These are phyloP conservation scores for Tetraneura akinire DNA, from an alignment of 1,140 invertebrate species.

Conservation along the genomic window DNA sequence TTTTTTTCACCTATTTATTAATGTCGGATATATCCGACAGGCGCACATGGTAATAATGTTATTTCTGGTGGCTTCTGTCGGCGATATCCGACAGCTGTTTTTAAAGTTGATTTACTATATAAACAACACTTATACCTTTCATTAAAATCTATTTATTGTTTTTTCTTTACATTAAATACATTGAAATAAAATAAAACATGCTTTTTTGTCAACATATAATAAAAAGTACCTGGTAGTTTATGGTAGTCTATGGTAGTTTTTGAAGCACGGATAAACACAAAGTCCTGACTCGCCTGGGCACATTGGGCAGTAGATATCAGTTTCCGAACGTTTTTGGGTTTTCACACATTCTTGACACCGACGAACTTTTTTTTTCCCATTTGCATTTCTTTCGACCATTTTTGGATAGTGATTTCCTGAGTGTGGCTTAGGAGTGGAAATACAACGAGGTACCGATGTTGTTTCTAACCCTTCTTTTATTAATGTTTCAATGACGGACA, in stretches of 20 bases:
- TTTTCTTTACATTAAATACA: not conserved
- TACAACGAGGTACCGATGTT: no score
- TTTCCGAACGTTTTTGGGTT: not conserved
- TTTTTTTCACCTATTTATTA: no score
- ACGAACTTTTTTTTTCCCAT: not conserved
- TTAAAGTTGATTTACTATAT: not conserved
- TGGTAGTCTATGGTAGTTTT: not conserved
- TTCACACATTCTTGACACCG: not conserved
- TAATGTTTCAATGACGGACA: no score
- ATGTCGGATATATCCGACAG: no score
- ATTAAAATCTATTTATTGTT: not conserved
- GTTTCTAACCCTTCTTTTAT: no score
- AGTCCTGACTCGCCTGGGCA: not conserved
- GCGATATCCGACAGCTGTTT: no score
- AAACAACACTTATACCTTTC: constrained; percentile 1
- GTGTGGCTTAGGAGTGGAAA: no score
- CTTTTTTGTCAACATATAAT: not conserved
- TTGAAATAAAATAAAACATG: not conserved
- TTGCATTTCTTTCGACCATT: no score
- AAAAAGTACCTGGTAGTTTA: not conserved
- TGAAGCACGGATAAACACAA: not conserved
- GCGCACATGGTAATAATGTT: no score
- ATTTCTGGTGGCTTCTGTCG: no score
- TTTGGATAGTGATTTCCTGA: no score
- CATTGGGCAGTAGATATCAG: not conserved